These are phyloP conservation scores for Netelia virgata DNA, from an alignment of 2,888 invertebrate species.

Conservation along the genomic window DNA sequence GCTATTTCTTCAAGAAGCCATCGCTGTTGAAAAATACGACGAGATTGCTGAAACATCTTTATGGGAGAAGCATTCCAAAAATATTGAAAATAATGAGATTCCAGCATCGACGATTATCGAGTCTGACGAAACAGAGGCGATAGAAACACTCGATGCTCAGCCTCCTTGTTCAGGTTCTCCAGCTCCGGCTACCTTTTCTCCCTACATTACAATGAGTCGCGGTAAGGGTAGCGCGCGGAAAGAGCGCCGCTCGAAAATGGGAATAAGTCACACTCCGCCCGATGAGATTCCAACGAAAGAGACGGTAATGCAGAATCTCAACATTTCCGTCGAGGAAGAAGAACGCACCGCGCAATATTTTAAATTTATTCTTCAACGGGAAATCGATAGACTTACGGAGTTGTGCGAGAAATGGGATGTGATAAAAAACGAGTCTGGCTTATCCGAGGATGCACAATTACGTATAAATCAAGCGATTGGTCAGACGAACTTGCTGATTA, in stretches of 20 bases:
- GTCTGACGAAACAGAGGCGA: not conserved
- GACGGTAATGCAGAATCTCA: slow-evolving; percentile 77
- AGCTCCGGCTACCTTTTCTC: slow-evolving; percentile 80
- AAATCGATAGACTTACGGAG: slow-evolving; percentile 86
- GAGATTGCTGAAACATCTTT: not conserved
- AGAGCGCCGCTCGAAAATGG: slow-evolving; percentile 82
- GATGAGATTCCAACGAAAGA: slow-evolving; percentile 79
- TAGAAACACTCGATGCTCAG: not conserved
- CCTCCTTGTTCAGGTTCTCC: slow-evolving; percentile 39
- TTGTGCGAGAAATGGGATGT: slow-evolving; percentile 87
- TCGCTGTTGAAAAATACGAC: not conserved
- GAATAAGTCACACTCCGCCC: slow-evolving; percentile 58
- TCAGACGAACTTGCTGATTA: slow-evolving; percentile 91
- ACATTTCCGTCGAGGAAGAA: slow-evolving; percentile 79
- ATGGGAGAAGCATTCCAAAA: not conserved
- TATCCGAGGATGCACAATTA: slow-evolving; percentile 86
- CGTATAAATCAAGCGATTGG: slow-evolving; percentile 90
- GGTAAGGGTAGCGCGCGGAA: slow-evolving; percentile 87
- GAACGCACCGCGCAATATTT: slow-evolving; percentile 84
- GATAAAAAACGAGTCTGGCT: slow-evolving; percentile 82
- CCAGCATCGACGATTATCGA: not conserved
- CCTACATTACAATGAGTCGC: slow-evolving; percentile 87
- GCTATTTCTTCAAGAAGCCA: not conserved
- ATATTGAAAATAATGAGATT: not conserved
- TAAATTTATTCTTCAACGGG: slow-evolving; percentile 84